Evolutionary conservation across 2,888 invertebrate genomes (phyloP).

Genomic region (Cryptophagus acutangulus): DNA sequence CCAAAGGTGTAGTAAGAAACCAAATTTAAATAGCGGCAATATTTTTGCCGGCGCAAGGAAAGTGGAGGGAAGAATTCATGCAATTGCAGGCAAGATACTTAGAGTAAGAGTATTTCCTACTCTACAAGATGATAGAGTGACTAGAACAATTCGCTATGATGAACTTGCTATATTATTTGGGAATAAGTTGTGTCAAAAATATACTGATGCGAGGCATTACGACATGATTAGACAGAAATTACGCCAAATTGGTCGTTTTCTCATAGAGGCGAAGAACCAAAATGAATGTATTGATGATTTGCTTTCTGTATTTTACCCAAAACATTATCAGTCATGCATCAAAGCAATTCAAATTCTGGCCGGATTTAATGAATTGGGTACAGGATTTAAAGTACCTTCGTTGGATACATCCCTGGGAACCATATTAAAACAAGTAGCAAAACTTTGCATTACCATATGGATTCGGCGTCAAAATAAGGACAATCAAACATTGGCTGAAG

Average conservation of each 20-base stretch:
- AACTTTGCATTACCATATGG: constrained; percentile 5
- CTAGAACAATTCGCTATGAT: constrained; percentile 3
- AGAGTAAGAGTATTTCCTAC: constrained; percentile 6
- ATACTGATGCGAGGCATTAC: constrained; percentile 6
- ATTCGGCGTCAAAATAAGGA: constrained; percentile 1
- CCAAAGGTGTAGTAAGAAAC: no score
- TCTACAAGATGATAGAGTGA: constrained; percentile 6
- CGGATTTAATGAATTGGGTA: background rate
- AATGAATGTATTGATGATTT: background rate
- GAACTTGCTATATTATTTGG: constrained; percentile 8
- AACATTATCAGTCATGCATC: background rate
- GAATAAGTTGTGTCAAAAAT: constrained; percentile 9
- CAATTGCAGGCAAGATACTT: constrained; percentile 3
- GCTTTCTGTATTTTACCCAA: background rate
- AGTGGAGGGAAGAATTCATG: constrained; percentile 10
- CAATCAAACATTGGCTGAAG: background rate
- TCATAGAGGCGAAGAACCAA: background rate
- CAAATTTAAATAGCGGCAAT: no score
- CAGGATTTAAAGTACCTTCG: background rate
- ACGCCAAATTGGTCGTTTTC: background rate
- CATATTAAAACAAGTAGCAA: constrained; percentile 6
- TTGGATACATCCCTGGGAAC: constrained; percentile 6
- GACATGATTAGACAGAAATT: constrained; percentile 8
- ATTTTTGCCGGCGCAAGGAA: no score
- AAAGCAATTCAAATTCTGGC: background rate